Percentiles rank a stretch among this genome's conserved stretches.
phyloP scores from a whole-genome alignment of 2,797 vertebrate genomes.

The Craterocephalus amniculus region DNA sequence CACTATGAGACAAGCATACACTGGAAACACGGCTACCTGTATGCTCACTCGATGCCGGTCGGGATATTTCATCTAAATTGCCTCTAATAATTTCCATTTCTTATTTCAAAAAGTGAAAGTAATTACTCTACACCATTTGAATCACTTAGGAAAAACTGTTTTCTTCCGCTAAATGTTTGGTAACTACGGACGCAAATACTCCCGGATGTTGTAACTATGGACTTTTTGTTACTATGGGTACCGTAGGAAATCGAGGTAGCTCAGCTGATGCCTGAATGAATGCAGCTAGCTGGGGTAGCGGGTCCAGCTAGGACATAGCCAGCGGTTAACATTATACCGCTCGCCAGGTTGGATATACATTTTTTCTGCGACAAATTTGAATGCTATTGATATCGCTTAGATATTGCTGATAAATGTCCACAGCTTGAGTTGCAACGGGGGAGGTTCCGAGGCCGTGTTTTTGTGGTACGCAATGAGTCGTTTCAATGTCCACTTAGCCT shows the following conservation, averaged over 20 bases:
- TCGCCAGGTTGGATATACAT: background rate
- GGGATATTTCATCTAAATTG: conserved; percentile 85
- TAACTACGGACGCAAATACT: conserved; percentile 64
- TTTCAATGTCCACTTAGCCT: conserved; percentile 39
- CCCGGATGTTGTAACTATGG: conserved; percentile 72
- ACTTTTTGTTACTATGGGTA: conserved; percentile 62
- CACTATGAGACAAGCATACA: conserved; percentile 69
- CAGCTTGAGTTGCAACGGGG: conserved; percentile 41
- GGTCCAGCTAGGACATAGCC: conserved; percentile 54
- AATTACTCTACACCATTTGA: background rate
- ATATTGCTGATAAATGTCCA: conserved; percentile 41
- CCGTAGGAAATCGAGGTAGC: conserved; percentile 43
- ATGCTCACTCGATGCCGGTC: conserved; percentile 78
- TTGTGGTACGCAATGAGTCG: conserved; percentile 58
- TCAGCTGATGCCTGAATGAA: conserved; percentile 52
- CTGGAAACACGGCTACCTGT: conserved; percentile 74
- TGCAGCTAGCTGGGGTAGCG: conserved; percentile 50
- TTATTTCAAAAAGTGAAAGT: background rate
- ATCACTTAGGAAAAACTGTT: background rate
- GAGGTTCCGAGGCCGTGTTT: conserved; percentile 59
- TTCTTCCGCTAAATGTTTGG: conserved; percentile 31
- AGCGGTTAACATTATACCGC: conserved; percentile 40
- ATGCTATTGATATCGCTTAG: conserved; percentile 4
- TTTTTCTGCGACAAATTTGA: background rate
- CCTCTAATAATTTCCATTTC: conserved; percentile 86